phyloP scores from a whole-genome alignment of 2,797 vertebrate genomes.

The Botia kubotai region DNA sequence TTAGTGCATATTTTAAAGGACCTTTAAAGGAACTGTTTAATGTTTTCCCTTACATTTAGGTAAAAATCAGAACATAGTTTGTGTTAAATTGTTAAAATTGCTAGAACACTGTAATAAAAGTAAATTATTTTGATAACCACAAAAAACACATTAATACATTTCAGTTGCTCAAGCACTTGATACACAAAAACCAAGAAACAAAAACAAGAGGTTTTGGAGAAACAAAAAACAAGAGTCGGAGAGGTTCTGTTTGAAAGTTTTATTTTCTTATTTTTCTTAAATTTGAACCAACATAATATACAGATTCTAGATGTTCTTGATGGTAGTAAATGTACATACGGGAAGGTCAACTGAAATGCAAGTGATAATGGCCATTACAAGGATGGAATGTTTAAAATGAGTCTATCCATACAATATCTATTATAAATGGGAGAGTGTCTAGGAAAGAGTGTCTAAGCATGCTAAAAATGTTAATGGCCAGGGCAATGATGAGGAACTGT shows the following conservation, averaged over 20 bases:
- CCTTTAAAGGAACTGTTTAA: no score
- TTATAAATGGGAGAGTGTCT: background rate
- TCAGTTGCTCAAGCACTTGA: background rate
- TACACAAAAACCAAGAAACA: no score
- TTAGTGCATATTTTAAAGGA: background rate
- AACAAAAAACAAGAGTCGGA: background rate
- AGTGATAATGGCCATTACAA: background rate
- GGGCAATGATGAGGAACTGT: background rate
- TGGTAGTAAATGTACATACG: slow-evolving; percentile 49
- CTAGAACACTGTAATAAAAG: no score
- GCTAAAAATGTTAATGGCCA: slow-evolving; percentile 4
- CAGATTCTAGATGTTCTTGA: slow-evolving; percentile 38
- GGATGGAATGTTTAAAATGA: background rate
- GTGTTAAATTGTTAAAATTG: no score
- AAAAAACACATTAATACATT: background rate
- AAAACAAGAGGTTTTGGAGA: no score
- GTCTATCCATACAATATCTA: background rate
- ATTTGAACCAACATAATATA: slow-evolving; percentile 53
- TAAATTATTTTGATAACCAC: no score
- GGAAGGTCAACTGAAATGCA: background rate
- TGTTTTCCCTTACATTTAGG: no score
- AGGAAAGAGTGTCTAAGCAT: slow-evolving; percentile 1
- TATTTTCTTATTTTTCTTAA: slow-evolving; percentile 7
- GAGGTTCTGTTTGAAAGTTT: background rate
- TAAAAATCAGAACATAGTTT: no score